A percentile compares a stretch with the other conserved stretches of the same genome.
Evolutionary conservation across 2,797 vertebrate genomes (phyloP).

Genomic region (Orestias chungarensis): DNA sequence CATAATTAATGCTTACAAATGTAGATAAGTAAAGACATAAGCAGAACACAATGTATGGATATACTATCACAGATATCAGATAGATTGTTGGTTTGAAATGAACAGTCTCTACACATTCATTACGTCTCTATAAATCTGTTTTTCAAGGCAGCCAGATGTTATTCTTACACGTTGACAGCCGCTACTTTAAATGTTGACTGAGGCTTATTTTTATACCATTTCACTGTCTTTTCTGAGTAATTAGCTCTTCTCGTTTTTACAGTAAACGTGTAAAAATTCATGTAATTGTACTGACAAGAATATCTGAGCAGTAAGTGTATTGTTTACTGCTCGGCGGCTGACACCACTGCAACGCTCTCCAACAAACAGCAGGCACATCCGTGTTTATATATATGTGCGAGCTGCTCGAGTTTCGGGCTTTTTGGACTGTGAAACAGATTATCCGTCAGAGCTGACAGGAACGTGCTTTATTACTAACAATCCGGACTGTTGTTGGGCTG

Average conservation of each 20-base stretch:
- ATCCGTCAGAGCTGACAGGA: slow-evolving; percentile 3
- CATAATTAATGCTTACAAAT: too few species aligned
- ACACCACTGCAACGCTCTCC: background rate
- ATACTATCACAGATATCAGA: background rate
- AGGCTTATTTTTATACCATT: background rate
- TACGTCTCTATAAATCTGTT: background rate
- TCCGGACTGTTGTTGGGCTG: slow-evolving; percentile 2
- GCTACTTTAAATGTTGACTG: background rate
- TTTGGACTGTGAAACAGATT: slow-evolving; percentile 11
- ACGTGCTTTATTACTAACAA: slow-evolving; percentile 20
- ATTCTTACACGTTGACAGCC: too few species aligned
- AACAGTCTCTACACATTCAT: background rate
- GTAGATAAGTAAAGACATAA: too few species aligned
- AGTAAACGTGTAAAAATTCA: background rate
- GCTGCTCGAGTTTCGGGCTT: background rate
- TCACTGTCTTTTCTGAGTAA: background rate
- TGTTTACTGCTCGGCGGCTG: background rate
- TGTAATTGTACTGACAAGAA: background rate
- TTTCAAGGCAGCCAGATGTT: too few species aligned
- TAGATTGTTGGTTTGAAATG: background rate
- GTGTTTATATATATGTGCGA: background rate
- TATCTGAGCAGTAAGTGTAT: background rate
- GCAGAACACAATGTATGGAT: background rate
- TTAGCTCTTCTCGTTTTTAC: background rate
- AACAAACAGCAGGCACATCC: background rate